Evolutionary conservation across 2,113 vertebrate species (phyloP).

Genomic region (Lepus americanus): DNA sequence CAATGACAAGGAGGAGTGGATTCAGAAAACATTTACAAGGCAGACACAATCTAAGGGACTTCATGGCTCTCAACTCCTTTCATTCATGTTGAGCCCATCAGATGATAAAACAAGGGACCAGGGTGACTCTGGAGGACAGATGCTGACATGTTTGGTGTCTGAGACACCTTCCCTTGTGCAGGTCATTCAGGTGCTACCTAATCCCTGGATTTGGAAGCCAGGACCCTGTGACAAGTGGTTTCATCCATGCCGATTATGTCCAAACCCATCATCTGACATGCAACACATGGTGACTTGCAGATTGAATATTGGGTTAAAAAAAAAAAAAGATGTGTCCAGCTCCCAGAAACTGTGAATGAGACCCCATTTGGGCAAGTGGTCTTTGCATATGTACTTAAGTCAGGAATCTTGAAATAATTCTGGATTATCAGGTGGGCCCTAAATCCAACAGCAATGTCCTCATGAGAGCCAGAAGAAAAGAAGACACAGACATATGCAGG

Average conservation of each 20-base stretch:
- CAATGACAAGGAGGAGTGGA: neutral
- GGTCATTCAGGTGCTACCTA: neutral
- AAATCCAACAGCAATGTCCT: neutral
- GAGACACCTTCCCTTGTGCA: neutral
- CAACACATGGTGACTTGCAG: neutral
- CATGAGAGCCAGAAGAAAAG: neutral
- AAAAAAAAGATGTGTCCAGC: neutral
- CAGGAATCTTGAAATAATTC: neutral
- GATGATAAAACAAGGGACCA: neutral
- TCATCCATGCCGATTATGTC: neutral
- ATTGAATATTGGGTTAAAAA: neutral
- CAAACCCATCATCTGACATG: neutral
- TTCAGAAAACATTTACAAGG: neutral
- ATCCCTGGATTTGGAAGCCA: slow-evolving; percentile 10
- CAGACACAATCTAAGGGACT: neutral
- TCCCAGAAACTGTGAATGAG: neutral
- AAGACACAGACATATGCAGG: neutral
- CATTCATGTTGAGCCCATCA: neutral
- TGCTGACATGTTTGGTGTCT: neutral
- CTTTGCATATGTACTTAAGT: neutral
- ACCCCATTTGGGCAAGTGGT: neutral
- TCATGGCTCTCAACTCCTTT: neutral
- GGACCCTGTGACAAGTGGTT: neutral
- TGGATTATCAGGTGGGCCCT: neutral
- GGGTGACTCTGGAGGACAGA: neutral